These are phyloP conservation scores for Antechinus stuartii DNA, from an alignment of 2,113 vertebrate genomes.

Conservation along the genomic window DNA sequence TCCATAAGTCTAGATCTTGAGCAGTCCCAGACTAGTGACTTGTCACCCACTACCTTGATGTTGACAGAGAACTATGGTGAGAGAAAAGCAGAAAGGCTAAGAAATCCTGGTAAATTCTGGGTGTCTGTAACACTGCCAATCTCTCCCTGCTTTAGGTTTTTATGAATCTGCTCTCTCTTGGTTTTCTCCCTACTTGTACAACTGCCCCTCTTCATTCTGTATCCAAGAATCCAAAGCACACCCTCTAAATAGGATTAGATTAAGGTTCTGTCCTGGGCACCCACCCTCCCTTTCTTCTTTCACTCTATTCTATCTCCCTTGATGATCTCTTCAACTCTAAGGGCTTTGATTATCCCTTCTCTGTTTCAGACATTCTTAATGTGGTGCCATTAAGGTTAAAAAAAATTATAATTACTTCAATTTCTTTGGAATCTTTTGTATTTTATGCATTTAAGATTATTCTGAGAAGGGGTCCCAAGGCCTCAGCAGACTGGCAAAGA, in stretches of 20 bases:
- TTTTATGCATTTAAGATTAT: background rate
- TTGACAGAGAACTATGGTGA: background rate
- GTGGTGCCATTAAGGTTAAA: background rate
- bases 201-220: background rate
- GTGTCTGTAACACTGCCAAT: background rate
- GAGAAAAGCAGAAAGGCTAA: constrained; percentile 26
- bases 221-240: background rate
- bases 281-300: background rate
- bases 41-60: background rate
- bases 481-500: background rate
- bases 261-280: background rate
- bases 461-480: background rate
- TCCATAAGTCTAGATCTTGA: background rate
- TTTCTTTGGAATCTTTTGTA: background rate
- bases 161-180: too few relatives aligned
- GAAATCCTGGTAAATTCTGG: background rate
- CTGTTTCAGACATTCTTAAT: background rate
- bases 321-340: background rate
- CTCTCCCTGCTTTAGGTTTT: background rate
- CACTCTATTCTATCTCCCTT: background rate
- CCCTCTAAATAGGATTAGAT: background rate
- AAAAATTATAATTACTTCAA: background rate
- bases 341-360: background rate
- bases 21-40: background rate
- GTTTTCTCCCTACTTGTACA: background rate